Base-by-base conservation (phyloP, 1,140 invertebrate genomes). In the Aphelinus atriplicis region DNA sequence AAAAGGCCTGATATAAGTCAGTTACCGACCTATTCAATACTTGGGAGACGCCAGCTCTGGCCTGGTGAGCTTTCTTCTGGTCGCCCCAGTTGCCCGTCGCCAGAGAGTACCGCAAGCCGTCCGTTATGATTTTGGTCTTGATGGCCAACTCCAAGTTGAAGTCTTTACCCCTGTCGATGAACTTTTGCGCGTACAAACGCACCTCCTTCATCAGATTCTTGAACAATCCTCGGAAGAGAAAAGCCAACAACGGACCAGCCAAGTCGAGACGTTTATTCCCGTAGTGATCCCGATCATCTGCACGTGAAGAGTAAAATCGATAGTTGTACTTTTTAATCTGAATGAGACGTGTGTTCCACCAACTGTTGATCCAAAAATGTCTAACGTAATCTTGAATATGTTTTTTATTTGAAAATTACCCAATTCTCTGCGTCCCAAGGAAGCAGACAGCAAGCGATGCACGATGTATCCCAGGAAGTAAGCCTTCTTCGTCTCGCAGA, bases 381-480 rank as follows among this genome's bases (percentile, higher is more conserved):
- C 26, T 26, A 26, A 26, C 26, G 26, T 26, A 26, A 26, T 26
- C 26, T 26, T 53, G 51, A 6, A 6, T 53, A 53, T 53, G 4
- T 53, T 53, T 53, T 53, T 6, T 53, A 6, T 53, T 9, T 26
- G 26, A 26, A 26, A 26, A 26, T 26, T 74, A 75, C 73, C 73
- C 7, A 99, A 89, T 89, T 99, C 97, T 79, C 97, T 90, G 42
- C 97, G 90, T 65, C 97, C 97, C 7, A 99, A 88, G 3, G 97
- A 94, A 58, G 97, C 97, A 62, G 98, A 85, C 7, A 99, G 88
- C 60, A 99, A 87, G 76, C 98, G 91, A 86, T 99, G 97, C 0
- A 99, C 97, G 97, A 99, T 99, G 84, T 99, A 99, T 2, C 96
- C 97, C 57, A 98, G 89, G 83, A 98, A 99, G 83, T 98, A 98